These are phyloP conservation scores for Ammospiza caudacuta DNA, from an alignment of 2,113 vertebrate species.

Conservation along the genomic window DNA sequence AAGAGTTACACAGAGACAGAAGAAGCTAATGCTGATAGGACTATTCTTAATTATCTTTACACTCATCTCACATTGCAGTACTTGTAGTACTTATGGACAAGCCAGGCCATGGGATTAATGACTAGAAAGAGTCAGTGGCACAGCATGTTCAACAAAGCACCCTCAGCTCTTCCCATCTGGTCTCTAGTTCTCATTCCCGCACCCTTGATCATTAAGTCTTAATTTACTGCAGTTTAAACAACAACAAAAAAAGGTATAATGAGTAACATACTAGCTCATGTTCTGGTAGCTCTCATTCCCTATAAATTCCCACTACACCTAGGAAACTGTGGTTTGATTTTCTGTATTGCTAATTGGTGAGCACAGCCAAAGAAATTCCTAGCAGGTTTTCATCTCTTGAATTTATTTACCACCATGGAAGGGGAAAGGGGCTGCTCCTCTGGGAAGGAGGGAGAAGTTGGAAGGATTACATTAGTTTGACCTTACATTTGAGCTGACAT, in stretches of 20 bases:
- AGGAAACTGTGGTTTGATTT: slow-evolving; percentile 57
- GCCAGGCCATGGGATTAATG: background rate
- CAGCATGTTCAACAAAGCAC: background rate
- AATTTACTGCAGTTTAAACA: slow-evolving; percentile 58
- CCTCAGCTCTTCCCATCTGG: slow-evolving; percentile 34
- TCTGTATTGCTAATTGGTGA: slow-evolving; percentile 47
- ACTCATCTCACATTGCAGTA: background rate
- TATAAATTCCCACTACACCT: slow-evolving; percentile 51
- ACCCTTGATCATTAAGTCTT: slow-evolving; percentile 29
- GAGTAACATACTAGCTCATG: slow-evolving; percentile 28
- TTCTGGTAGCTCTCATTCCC: slow-evolving; percentile 28
- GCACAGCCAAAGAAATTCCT: slow-evolving; percentile 22
- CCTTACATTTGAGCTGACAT: slow-evolving; percentile 59
- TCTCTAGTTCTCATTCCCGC: slow-evolving; percentile 36
- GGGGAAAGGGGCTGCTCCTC: background rate
- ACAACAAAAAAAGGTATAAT: background rate
- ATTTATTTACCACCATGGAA: slow-evolving; percentile 62
- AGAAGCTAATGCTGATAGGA: background rate
- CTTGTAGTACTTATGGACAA: background rate
- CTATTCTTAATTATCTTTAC: background rate
- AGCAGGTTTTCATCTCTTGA: slow-evolving; percentile 53
- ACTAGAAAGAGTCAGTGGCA: slow-evolving; percentile 2
- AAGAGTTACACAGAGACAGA: background rate
- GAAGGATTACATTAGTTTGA: slow-evolving; percentile 62
- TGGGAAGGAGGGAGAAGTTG: slow-evolving; percentile 30